Evolutionary conservation across 92 coral and sea anemone species (phyloP), one percentile per base, ranked within the genome.

Genomic region (Porites cylindrica): DNA sequence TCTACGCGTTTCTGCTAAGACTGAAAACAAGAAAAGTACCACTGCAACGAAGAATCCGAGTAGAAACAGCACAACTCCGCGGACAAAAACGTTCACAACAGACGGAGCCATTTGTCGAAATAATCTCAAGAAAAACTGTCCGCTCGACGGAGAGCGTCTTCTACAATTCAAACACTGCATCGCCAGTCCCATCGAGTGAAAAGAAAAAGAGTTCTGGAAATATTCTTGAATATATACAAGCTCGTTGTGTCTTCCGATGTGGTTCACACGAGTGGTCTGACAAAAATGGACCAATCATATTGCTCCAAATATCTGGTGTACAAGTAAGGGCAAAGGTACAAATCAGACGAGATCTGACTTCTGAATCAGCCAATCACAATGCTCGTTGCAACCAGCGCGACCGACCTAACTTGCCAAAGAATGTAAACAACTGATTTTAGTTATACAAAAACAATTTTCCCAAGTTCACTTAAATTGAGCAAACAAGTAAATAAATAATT

Each of bases 1-100:
- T 89, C 89, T 93, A 61, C 86, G 91, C 10, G 95, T 94, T 75
- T 97, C 99, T 26, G 98, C 98, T 87, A 94, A 88, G 47, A 93
- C 85, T 18, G 98, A 93, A 90, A 95, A 87, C 62, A 94, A 94
- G 76, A 94, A 95, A 77, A 97, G 94, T 19, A 97, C 94, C 75
- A 94, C 75, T 14, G 98, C 98, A 4, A 97, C 91, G 86, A 94
- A 97, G 19, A 92, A 94, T 10, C 99, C 99, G 73, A 97, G 93
- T 20, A 97, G 92, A 61, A 97, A 97, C 84, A 97, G 87, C 81
- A 96, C 98, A 38, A 92, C 67, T 72, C 96, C 98, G 64, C 99
- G 94, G 14, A 97, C 96, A 83, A 89, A 97, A 82, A 95, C 90
- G 87, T 97, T 97, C 82, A 97, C 91, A 72, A 93, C 92, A 19